Evolutionary conservation across 2,797 vertebrate genomes (phyloP), one percentile per base, ranked within the genome.

Genomic region (Gymnoscopelus braueri): DNA sequence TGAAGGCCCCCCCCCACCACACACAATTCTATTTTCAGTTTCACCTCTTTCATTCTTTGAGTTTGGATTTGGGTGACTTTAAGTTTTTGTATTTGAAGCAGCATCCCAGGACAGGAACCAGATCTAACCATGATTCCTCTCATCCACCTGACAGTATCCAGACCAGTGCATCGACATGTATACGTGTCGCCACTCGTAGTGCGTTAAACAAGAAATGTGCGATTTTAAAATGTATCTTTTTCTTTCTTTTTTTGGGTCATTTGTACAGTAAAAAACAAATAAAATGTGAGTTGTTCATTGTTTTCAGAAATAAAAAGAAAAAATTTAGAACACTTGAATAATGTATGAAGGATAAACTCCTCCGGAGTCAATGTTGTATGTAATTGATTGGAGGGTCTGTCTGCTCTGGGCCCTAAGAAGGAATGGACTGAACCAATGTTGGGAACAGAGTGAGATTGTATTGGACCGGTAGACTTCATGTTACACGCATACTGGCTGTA

Each of bases 251-350:
- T 11, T 50, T 80, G 75, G 79, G 69, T 85, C 83, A 72, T 55
- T 61, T 82, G 81, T 86, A 78, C 74, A 88, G 77, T 76, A 44
- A 78, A 76, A 59, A 68, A 54, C 56, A 63, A 55, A 32, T 69
- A 9, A 9, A 55, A 59, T 48, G 68, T 66, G 68, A 80, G 84
- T 84, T 84, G 74, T 86, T 74, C 57, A 47, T 39, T 60, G 58
- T 50, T 66, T 66, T 66, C 47, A 44, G 39, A 44, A 44, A 24
- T 57, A 9, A 56, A 49, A 66, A 11, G 49, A 53, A 52, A 60
- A 13, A 60, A 47, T 1, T 1, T n/a, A 54, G 7, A 15, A 10
- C 67, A 53, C 63, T 75, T 72, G 15, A 62, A 74, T 82, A 80
- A 79, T 52, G 66, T 14, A 66, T 75, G 61, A 83, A 75, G 69